Evolutionary conservation across 1,140 invertebrate genomes (phyloP).

Genomic region (Lamellibrachia luymesi): DNA sequence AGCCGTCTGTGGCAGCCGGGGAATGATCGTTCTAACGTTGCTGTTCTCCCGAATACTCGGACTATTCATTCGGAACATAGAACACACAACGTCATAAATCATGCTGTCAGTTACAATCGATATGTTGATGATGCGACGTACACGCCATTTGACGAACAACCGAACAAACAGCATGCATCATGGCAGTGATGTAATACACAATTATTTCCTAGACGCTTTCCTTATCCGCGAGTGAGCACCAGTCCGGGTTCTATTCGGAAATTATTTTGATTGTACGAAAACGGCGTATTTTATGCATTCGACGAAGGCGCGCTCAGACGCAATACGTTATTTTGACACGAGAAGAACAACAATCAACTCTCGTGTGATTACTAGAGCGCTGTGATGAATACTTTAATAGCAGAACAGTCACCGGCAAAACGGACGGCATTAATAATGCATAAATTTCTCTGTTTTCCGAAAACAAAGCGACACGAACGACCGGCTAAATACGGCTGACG

Average conservation of each 20-base stretch:
- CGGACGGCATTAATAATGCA: background rate
- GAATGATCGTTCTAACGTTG: background rate
- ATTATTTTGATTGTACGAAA: background rate
- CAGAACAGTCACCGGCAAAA: background rate
- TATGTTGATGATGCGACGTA: too few relatives aligned
- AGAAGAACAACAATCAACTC: background rate
- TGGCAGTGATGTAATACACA: background rate
- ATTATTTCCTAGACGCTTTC: background rate
- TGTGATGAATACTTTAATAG: background rate
- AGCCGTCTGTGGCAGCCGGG: background rate
- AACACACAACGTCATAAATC: background rate
- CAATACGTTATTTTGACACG: background rate
- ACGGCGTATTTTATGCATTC: background rate
- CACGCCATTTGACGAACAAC: background rate
- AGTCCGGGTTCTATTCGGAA: background rate
- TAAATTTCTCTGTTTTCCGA: too few relatives aligned
- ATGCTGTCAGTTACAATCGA: too few relatives aligned
- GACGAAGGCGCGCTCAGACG: background rate
- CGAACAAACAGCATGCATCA: background rate
- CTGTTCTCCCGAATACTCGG: background rate
- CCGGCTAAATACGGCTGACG: too few relatives aligned
- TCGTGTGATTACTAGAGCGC: background rate
- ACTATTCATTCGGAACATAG: background rate
- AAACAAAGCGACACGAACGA: too few relatives aligned
- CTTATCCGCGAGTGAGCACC: background rate